These are phyloP conservation scores for Synanthedon andrenaeformis DNA, from an alignment of 2,888 invertebrate species.

Conservation along the genomic window DNA sequence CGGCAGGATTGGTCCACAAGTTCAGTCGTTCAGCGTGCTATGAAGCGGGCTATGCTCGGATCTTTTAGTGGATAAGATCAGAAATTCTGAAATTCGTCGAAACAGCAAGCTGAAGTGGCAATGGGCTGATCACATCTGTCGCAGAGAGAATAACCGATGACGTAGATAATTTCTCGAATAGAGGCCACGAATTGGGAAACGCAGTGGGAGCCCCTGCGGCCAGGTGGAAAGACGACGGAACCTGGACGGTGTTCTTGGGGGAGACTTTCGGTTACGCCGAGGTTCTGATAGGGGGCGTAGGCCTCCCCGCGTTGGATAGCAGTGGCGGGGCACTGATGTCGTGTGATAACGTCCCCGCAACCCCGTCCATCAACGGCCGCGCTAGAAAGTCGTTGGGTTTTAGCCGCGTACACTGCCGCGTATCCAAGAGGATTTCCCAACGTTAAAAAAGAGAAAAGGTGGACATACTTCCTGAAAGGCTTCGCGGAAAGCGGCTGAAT, in stretches of 20 bases:
- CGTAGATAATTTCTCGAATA: not conserved
- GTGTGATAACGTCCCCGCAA: too few species aligned
- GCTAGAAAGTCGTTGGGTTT: too few species aligned
- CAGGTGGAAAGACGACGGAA: not conserved
- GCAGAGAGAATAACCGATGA: not conserved
- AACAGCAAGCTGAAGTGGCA: not conserved
- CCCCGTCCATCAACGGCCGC: too few species aligned
- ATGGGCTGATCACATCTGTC: not conserved
- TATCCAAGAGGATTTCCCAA: too few species aligned
- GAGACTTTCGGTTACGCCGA: not conserved
- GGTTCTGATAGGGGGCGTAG: not conserved
- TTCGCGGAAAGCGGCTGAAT: too few species aligned
- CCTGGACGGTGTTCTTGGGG: not conserved
- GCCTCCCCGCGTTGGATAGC: too few species aligned
- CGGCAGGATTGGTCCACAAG: not conserved
- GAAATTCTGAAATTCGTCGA: not conserved
- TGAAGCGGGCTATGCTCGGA: not conserved
- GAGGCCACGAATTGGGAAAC: not conserved
- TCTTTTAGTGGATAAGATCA: not conserved
- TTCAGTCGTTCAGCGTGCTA: not conserved
- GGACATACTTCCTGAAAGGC: too few species aligned
- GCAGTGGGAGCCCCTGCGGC: too few species aligned
- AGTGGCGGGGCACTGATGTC: too few species aligned
- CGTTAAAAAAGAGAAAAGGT: too few species aligned
- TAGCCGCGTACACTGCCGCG: too few species aligned